Evolutionary conservation across 2,888 invertebrate genomes (phyloP), one percentile per base, ranked within the genome.

Genomic region (Drosophila greeni): DNA sequence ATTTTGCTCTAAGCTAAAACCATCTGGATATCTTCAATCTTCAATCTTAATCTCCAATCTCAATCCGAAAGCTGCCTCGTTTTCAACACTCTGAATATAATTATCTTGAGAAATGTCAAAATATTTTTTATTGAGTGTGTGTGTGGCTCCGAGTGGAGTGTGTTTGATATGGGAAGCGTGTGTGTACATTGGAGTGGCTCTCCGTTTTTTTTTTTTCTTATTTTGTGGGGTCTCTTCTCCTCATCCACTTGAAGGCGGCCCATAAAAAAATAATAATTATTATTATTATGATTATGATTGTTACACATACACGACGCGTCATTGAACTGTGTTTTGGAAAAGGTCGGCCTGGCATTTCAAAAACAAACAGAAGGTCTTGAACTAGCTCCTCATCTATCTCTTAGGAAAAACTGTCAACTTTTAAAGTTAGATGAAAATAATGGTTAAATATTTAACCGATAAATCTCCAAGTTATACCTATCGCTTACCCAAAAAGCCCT

Each of bases 101-200:
- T 83, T 85, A 85, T 85, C 84, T 74, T 77, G 70, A 70, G 73
- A 81, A 76, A 60, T 83, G 72, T 78, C 76, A 66, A 70, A 78
- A 61, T 67, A 75, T 67, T 62, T 66, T 62, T 69, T 57, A 51
- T 53, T 24, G 73, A 66, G 66, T 74, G 58, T 65, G 74, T 78
- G 84, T 26, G 54, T 40, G 34, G 12, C 34, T 59, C 40, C 26
- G 51, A 51, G 56, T 60, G 16, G 16, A 16, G 26, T 16, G 16
- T 45, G 12, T 69, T 57, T 52, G 70, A 84, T 77, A 84, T 81
- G 82, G 67, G 68, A 69, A 51, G 49, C 39, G 66, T 66, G 66
- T 77, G 77, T 82, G 72, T 84, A 79, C 71, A 74, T 73, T 79
- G 82, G 80, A 79, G 85, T 84, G 79, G 74, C 82, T 71, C 53